Evolutionary conservation across 2,888 invertebrate genomes (phyloP), one percentile per base, ranked within the genome.

Genomic region (Spilosoma lubricipeda): DNA sequence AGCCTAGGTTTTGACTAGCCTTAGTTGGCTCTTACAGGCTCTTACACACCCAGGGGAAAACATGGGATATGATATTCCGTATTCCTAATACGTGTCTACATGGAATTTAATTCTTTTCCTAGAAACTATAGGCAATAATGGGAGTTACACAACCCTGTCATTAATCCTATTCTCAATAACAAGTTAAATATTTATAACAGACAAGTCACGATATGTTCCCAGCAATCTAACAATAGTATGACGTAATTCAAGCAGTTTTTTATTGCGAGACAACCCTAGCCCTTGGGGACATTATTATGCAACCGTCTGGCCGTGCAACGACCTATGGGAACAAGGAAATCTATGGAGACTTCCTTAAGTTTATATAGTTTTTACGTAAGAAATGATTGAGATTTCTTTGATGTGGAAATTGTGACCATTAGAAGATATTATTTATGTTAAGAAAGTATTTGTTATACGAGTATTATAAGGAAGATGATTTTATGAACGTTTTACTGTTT

Each of bases 221-320:
- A 64, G 70, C 30, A 69, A 42, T 64, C 30, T 65, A 56, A 64
- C 69, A 59, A 36, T 69, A 27, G 7, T n/a, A 33, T 74, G 65
- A 73, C 39, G 63, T 73, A 73, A 73, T 33, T 45, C 39, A 66
- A 71, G 39, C 27, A 48, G n/a, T 42, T 23, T 52, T 63, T 52
- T 67, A n/a, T 18, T 66, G 18, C 42, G 48, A 70, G 73, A 63
- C 68, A 77, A 68, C 77, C 81, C 78, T 77, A 78, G 70, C 68
- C 63, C 70, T 71, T 63, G 70, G 73, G 72, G 83, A 81, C 80
- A 78, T 83, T 81, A 86, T 86, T 86, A 86, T 86, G 86, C 86
- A 86, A 86, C 84, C 63, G 64, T 39, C 48, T 67, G 76, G 71
- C 70, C 48, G 85, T 75, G 74, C 85, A 80, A 78, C 81, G 86